Evolutionary conservation across 2,797 vertebrate genomes (phyloP).

Genomic region (Sparus aurata): DNA sequence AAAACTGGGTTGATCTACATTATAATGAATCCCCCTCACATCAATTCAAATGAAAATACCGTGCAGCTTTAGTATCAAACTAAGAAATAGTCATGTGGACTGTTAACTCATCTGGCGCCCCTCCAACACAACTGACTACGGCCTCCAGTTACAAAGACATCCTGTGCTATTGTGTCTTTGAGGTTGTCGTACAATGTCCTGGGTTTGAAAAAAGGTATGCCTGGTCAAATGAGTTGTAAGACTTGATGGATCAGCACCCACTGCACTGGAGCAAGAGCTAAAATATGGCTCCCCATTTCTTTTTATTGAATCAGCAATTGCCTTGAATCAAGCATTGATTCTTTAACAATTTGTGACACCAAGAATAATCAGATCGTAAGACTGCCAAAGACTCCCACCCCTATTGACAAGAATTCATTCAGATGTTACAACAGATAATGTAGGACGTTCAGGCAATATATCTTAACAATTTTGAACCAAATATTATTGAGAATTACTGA

Average conservation of each 20-base stretch:
- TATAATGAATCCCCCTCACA: conserved; percentile 40
- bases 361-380: background rate
- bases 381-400: background rate
- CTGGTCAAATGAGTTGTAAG: conserved; percentile 1
- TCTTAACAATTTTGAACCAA: conserved; percentile 2
- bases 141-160: background rate
- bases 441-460: background rate
- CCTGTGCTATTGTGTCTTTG: background rate
- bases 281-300: background rate
- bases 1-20: conserved; percentile 41
- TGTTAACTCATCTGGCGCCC: conserved; percentile 1
- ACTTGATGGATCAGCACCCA: background rate
- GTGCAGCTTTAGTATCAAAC: background rate
- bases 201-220: background rate
- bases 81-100: conserved; percentile 20
- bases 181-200: background rate
- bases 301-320: background rate
- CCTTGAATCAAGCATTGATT: background rate
- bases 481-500: background rate
- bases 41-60: conserved; percentile 14
- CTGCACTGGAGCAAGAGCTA: background rate
- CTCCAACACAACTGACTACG: conserved; percentile 5
- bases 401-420: background rate
- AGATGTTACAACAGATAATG: background rate
- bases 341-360: background rate